Percentiles rank a stretch among this genome's conserved stretches.
Evolutionary conservation across 2,797 vertebrate species (phyloP).

Genomic region (Pogoniulus pusillus): DNA sequence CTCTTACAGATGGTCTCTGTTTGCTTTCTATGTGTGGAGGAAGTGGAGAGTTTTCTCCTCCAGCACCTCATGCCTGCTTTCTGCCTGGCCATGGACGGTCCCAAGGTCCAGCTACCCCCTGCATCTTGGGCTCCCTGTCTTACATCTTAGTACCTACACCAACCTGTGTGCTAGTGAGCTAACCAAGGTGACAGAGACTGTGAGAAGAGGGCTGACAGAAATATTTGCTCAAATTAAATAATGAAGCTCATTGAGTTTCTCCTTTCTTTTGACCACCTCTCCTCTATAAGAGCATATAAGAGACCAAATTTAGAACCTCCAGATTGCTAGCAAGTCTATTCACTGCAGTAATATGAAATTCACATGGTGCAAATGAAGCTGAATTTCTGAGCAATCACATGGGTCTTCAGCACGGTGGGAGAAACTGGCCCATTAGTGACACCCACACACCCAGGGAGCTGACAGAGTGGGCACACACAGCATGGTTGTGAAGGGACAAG

Average conservation of each 20-base stretch:
- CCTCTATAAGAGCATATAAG: not conserved
- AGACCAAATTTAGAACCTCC: slow-evolving; percentile 12
- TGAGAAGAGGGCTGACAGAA: not conserved
- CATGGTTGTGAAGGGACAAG: rapidly evolving
- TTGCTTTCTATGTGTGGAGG: not conserved
- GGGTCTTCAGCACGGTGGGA: not conserved
- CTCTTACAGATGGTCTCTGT: not conserved
- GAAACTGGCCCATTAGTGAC: not conserved
- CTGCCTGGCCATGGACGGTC: not conserved
- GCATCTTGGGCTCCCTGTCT: no score
- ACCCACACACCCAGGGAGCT: not conserved
- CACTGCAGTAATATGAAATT: rapidly evolving
- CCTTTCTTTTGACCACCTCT: not conserved
- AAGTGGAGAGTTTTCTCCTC: not conserved
- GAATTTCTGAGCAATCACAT: not conserved
- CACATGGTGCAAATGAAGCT: not conserved
- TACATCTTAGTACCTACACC: not conserved
- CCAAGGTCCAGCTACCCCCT: not conserved
- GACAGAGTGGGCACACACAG: rapidly evolving
- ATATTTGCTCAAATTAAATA: not conserved
- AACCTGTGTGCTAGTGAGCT: not conserved
- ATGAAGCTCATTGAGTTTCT: not conserved
- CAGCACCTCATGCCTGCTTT: not conserved
- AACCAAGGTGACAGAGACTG: not conserved
- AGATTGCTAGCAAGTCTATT: slow-evolving; percentile 13